Conservation (phyloP, 1,140 invertebrate species). For the Tribolium castaneum region DNA sequence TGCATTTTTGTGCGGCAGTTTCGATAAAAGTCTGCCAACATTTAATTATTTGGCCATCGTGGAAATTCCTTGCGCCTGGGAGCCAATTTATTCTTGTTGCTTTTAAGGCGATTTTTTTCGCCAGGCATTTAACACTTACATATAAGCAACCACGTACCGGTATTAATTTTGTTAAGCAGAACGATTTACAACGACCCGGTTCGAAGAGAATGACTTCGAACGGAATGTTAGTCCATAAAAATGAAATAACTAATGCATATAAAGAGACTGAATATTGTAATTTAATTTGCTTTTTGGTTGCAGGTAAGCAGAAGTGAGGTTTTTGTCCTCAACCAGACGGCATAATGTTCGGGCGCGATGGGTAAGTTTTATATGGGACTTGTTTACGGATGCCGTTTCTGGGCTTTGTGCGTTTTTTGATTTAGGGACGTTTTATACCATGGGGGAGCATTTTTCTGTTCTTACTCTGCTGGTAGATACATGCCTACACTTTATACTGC, state of each 20-base stretch:
- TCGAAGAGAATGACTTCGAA: slow-evolving; percentile 40
- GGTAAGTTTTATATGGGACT: slow-evolving; percentile 35
- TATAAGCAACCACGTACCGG: slow-evolving; percentile 44
- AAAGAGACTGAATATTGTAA: slow-evolving; percentile 51
- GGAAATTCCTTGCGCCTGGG: slow-evolving; percentile 35
- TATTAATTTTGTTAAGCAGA: slow-evolving; percentile 52
- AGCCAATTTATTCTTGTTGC: slow-evolving; percentile 42
- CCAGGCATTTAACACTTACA: slow-evolving; percentile 40
- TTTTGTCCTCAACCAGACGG: slow-evolving; percentile 35
- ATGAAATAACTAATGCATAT: slow-evolving; percentile 54
- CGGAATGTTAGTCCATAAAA: slow-evolving; percentile 53
- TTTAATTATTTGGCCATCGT: slow-evolving; percentile 35
- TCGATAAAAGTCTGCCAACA: slow-evolving; percentile 15
- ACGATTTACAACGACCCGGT: slow-evolving; percentile 48
- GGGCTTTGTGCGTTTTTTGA: slow-evolving; percentile 36
- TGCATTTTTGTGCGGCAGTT: slow-evolving; percentile 18
- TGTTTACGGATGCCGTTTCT: slow-evolving; percentile 28
- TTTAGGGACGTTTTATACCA: slow-evolving; percentile 21
- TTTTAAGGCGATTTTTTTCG: slow-evolving; percentile 42
- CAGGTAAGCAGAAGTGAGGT: slow-evolving; percentile 49
- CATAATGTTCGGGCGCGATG: slow-evolving; percentile 32
- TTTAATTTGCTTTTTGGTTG: slow-evolving; percentile 55
- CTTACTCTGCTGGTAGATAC: background rate
- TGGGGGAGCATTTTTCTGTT: slow-evolving; percentile 4
- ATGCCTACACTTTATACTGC: background rate